These are phyloP conservation scores for Antedon mediterranea DNA, from an alignment of 53 echinoderm and acorn worm species.

Conservation along the genomic window DNA sequence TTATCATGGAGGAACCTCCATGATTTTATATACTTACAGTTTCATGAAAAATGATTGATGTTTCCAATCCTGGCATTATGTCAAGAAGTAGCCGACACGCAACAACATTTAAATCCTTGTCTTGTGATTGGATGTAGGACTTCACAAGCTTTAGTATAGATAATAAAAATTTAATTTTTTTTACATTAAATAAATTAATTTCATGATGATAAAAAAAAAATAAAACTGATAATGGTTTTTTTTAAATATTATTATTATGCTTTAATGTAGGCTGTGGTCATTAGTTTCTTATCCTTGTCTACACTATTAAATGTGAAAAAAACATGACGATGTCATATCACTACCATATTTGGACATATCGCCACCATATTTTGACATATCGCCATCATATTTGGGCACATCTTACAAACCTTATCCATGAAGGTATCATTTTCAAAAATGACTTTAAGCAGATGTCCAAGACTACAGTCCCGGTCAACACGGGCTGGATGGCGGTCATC, in stretches of 20 bases:
- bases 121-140: slow-evolving; percentile 58
- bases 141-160: slow-evolving; percentile 37
- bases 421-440: slow-evolving; percentile 90
- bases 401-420: slow-evolving; percentile 48
- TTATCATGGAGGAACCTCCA: too few species aligned
- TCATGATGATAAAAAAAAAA: too few species aligned
- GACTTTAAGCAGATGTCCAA: slow-evolving; percentile 73
- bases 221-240: too few species aligned
- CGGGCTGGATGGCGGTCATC: slow-evolving; percentile 95
- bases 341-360: background rate
- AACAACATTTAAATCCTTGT: slow-evolving; percentile 46
- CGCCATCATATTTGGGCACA: background rate
- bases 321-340: too few species aligned
- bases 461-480: slow-evolving; percentile 60
- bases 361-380: too few species aligned
- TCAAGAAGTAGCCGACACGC: slow-evolving; percentile 65
- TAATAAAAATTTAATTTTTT: too few species aligned
- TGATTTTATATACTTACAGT: slow-evolving; percentile 48
- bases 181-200: too few species aligned
- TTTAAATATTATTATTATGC: too few species aligned
- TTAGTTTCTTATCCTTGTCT: too few species aligned
- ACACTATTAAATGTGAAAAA: too few species aligned
- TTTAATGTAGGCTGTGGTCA: too few species aligned
- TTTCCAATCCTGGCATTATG: slow-evolving; percentile 80
- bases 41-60: slow-evolving; percentile 88